Percentiles rank a stretch among this genome's conserved stretches.
Evolutionary conservation across 2,888 invertebrate species (phyloP).

Genomic region (Phymatocera aterrima): DNA sequence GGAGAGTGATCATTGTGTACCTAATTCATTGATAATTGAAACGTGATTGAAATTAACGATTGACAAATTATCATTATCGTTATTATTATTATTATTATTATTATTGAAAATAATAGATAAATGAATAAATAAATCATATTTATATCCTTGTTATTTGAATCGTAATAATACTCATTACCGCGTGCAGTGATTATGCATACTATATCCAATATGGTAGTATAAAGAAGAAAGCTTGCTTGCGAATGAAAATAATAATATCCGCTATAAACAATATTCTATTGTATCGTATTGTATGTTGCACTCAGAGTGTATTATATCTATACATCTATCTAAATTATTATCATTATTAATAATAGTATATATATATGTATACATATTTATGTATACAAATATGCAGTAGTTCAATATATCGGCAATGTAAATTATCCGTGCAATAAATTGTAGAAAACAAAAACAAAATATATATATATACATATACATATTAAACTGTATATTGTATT

Average conservation of each 20-base stretch:
- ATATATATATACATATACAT: neutral
- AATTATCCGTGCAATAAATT: neutral
- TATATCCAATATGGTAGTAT: neutral
- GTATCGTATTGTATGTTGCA: neutral
- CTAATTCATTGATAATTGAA: no score
- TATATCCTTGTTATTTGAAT: neutral
- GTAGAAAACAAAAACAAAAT: neutral
- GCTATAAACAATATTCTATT: neutral
- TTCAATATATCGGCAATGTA: no score
- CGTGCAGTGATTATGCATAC: neutral
- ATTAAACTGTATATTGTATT: neutral
- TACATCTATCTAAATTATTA: neutral
- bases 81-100: neutral
- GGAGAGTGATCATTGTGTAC: no score
- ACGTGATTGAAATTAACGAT: no score
- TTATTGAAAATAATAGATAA: neutral
- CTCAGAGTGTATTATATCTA: conserved; percentile 6
- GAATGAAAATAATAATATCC: neutral
- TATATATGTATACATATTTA: no score
- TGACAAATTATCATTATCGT: no score
- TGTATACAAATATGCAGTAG: neutral
- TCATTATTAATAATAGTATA: neutral
- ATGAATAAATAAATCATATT: conserved; percentile 15
- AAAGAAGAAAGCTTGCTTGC: conserved; percentile 5
- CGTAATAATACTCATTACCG: neutral